These are phyloP conservation scores for Geopemphigus sp. DNA, from an alignment of 1,140 invertebrate genomes.

Conservation along the genomic window DNA sequence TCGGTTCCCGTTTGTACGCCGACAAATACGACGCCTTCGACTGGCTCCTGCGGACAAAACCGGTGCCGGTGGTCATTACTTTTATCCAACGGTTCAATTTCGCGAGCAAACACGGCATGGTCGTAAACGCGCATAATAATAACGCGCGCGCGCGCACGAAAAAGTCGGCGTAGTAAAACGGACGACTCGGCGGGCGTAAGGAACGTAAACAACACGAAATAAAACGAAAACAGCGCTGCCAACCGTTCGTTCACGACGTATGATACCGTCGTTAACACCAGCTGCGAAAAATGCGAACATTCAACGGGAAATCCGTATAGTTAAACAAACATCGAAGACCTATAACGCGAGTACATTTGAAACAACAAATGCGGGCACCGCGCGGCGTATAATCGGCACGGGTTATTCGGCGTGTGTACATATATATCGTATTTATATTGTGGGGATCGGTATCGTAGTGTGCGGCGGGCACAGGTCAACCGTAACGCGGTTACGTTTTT, in stretches of 20 bases:
- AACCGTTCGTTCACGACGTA: neutral
- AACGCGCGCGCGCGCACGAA: too few relatives aligned
- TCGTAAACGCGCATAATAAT: neutral
- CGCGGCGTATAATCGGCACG: too few relatives aligned
- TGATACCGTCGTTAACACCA: neutral
- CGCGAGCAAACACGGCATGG: neutral
- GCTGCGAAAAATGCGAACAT: conserved; percentile 33
- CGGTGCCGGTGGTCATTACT: neutral
- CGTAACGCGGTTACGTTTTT: conserved; percentile 17
- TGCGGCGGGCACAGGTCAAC: conserved; percentile 13
- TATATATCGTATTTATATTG: neutral
- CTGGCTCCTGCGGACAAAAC: conserved; percentile 64
- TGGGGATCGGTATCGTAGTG: neutral
- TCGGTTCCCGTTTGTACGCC: conserved; percentile 56
- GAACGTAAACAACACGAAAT: neutral
- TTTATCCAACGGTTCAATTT: conserved; percentile 17
- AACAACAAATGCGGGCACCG: neutral
- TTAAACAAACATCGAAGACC: neutral
- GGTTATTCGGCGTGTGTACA: neutral
- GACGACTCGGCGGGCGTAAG: too few relatives aligned
- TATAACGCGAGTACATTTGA: neutral
- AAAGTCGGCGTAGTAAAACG: too few relatives aligned
- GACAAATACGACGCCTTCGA: conserved; percentile 74
- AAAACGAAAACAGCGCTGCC: neutral
- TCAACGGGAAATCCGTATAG: neutral